Conservation (phyloP, 30 jellyfish, hydroid and myxozoan species). For the Hydractinia echinata region DNA sequence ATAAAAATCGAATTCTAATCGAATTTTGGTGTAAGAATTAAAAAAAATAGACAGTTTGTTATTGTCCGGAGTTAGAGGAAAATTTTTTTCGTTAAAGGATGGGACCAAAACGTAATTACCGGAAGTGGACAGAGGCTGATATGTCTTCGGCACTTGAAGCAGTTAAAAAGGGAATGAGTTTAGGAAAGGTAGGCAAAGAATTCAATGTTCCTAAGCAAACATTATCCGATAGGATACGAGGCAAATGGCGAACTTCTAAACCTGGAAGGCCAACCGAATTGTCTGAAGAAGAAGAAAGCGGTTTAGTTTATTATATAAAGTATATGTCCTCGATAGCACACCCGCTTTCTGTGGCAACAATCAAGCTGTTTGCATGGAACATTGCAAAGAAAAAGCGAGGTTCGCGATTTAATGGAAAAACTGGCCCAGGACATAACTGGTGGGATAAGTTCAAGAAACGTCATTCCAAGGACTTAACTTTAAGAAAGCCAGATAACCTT, state of each 20-base stretch:
- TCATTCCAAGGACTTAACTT: background rate
- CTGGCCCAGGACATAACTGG: background rate
- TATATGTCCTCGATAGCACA: background rate
- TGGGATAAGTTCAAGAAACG: background rate
- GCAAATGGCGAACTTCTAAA: background rate
- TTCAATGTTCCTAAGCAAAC: background rate
- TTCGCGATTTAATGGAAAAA: background rate
- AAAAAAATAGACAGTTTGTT: no score
- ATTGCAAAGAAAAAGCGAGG: background rate
- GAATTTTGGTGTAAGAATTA: no score
- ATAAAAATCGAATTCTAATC: no score
- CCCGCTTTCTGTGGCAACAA: background rate
- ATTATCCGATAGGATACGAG: background rate
- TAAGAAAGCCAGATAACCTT: background rate
- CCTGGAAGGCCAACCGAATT: background rate
- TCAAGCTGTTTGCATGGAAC: conserved; percentile 3
- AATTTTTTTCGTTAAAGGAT: no score
- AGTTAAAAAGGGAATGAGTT: background rate
- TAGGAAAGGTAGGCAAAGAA: background rate
- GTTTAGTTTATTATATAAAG: background rate
- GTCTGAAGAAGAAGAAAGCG: background rate
- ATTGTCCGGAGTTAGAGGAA: no score
- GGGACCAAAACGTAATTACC: no score
- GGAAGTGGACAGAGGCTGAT: background rate
- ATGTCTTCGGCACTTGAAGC: background rate